Evolutionary conservation across 2,797 vertebrate species (phyloP), one percentile per base, ranked within the genome.

Genomic region (Argentina silus): DNA sequence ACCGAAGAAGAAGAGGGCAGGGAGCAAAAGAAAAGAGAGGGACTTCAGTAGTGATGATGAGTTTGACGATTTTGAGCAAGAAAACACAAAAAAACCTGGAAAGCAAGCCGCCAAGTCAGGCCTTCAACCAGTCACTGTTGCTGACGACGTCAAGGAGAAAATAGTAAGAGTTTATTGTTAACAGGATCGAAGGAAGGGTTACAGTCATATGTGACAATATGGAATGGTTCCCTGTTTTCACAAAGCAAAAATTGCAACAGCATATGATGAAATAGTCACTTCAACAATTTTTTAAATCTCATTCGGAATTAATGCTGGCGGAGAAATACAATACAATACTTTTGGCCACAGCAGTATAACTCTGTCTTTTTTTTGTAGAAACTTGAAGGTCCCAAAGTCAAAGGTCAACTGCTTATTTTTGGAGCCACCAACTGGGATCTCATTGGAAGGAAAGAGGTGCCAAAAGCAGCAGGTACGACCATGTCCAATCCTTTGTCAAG

Each of bases 371-470:
- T 70, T 75, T 56, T 70, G 6, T 90, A 99, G 97, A 98, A 96
- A 93, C 96, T 99, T 3, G 96, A 99, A 85, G 94, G 95, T 68
- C 94, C 97, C 69, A 97, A 96, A 84, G 93, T 92, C 19, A 96
- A 96, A 88, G 97, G 97, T 62, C 96, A 98, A 69, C 94, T 99
- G 80, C 90, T 99, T 71, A 94, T 98, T 78, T 98, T 97, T 86
- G 97, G 97, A 74, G 97, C 97, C 65, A 98, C 97, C 83, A 99
- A 99, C 92, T 99, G 97, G 97, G 97, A 98, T 90, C 83, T 99
- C 90, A 98, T 98, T 85, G 97, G 97, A 88, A 94, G 97, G 64
- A 98, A 98, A 89, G 97, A 98, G 93, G 97, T 99, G 73, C 97
- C 97, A 85, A 99, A 99, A 80, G 95, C 95, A 75, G 97, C 98